Evolutionary conservation across 1,140 invertebrate species (phyloP).

Genomic region (Calliopsis andreniformis): DNA sequence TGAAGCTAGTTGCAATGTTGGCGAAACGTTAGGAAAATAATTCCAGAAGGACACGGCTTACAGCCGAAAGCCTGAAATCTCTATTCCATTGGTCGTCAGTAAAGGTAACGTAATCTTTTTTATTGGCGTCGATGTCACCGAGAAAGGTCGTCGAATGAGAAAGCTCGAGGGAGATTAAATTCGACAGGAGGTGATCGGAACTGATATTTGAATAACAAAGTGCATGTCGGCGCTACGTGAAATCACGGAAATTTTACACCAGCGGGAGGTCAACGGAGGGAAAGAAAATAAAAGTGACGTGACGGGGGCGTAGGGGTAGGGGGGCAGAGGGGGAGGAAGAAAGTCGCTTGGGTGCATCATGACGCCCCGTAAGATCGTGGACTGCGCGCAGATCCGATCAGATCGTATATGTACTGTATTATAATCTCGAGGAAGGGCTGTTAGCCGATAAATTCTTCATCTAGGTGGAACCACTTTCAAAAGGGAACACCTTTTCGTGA

Average conservation of each 20-base stretch:
- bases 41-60: too few species aligned
- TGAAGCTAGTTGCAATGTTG: too few species aligned
- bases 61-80: too few species aligned
- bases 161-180: conserved; percentile 23
- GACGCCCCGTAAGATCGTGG: conserved; percentile 32
- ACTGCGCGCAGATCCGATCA: conserved; percentile 47
- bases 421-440: conserved; percentile 68
- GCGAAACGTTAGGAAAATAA: too few species aligned
- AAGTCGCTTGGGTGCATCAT: conserved; percentile 49
- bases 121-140: not conserved
- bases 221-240: conserved; percentile 47
- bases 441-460: conserved; percentile 78
- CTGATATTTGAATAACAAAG: conserved; percentile 50
- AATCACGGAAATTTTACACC: conserved; percentile 51
- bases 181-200: conserved; percentile 27
- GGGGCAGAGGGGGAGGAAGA: conserved; percentile 1
- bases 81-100: not conserved
- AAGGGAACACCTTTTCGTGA: conserved; percentile 77
- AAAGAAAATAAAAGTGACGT: conserved; percentile 38
- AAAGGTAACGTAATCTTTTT: conserved; percentile 2
- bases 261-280: conserved; percentile 12
- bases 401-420: conserved; percentile 53
- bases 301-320: not conserved
- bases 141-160: not conserved
- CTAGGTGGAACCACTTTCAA: conserved; percentile 76